Percentiles rank a stretch among this genome's conserved stretches.
phyloP scores from a whole-genome alignment of 2,888 invertebrate species.

The Orthosia gracilis region DNA sequence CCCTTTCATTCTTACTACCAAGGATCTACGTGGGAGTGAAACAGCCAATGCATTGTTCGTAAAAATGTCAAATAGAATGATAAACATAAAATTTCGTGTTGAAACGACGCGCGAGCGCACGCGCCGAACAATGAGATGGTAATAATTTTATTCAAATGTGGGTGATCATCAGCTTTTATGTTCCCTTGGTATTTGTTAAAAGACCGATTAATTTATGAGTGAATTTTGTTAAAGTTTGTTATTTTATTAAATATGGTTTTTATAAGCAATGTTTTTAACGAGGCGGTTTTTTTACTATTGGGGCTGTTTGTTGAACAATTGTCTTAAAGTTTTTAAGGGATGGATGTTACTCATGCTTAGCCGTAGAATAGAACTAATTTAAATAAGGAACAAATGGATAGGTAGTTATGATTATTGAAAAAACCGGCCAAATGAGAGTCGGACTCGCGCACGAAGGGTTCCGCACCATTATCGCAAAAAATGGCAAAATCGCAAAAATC shows the following conservation, averaged over 20 bases:
- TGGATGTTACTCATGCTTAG: background rate
- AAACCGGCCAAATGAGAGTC: too few species aligned
- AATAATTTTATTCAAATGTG: conserved; percentile 86
- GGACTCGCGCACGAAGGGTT: too few species aligned
- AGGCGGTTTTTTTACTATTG: conserved; percentile 20
- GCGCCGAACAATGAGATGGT: conserved; percentile 80
- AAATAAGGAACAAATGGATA: too few species aligned
- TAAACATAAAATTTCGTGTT: conserved; percentile 89
- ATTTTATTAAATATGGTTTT: conserved; percentile 59
- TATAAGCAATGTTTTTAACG: conserved; percentile 19
- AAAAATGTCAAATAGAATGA: conserved; percentile 90
- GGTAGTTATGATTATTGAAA: background rate
- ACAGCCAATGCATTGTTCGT: conserved; percentile 83
- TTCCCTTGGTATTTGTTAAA: conserved; percentile 74
- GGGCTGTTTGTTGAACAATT: background rate
- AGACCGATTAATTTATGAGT: conserved; percentile 75
- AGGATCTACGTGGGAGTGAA: conserved; percentile 76
- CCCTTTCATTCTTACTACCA: conserved; percentile 74
- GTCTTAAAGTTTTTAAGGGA: background rate
- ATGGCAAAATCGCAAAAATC: too few species aligned
- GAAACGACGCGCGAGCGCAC: conserved; percentile 81
- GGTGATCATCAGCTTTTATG: conserved; percentile 76
- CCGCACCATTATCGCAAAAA: too few species aligned
- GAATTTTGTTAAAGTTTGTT: conserved; percentile 72
- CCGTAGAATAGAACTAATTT: background rate